Evolutionary conservation across 2,797 vertebrate genomes (phyloP).

Genomic region (Arvicola amphibius): DNA sequence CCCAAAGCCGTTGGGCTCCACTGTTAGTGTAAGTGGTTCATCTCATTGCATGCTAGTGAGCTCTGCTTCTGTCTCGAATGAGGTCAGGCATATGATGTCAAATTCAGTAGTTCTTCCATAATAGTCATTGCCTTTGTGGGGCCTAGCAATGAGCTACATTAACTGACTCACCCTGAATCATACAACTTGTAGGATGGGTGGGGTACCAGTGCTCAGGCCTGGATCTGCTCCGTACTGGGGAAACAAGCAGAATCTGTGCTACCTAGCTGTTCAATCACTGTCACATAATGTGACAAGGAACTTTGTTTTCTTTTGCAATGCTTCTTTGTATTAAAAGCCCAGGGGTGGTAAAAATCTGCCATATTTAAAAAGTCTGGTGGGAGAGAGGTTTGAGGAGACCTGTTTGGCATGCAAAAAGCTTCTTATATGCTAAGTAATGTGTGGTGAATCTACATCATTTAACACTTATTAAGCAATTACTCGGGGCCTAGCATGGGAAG

Average conservation of each 20-base stretch:
- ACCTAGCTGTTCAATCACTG: constrained; percentile 61
- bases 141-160: neutral
- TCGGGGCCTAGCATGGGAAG: neutral
- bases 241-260: constrained; percentile 8
- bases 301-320: constrained; percentile 58
- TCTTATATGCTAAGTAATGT: neutral
- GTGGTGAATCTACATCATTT: neutral
- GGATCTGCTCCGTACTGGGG: neutral
- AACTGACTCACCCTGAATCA: constrained; percentile 42
- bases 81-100: neutral
- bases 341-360: constrained; percentile 55
- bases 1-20: neutral
- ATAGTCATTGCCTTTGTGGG: neutral
- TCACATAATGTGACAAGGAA: constrained; percentile 36
- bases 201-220: neutral
- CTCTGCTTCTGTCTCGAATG: neutral
- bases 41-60: constrained; percentile 8
- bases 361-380: constrained; percentile 23
- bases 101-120: neutral
- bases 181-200: neutral
- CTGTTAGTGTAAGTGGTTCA: neutral
- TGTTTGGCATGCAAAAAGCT: neutral
- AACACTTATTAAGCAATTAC: constrained; percentile 46
- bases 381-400: constrained; percentile 40
- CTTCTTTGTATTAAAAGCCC: constrained; percentile 64